Evolutionary conservation across 2,113 vertebrate species (phyloP).

Genomic region (Tachysurus vachellii): DNA sequence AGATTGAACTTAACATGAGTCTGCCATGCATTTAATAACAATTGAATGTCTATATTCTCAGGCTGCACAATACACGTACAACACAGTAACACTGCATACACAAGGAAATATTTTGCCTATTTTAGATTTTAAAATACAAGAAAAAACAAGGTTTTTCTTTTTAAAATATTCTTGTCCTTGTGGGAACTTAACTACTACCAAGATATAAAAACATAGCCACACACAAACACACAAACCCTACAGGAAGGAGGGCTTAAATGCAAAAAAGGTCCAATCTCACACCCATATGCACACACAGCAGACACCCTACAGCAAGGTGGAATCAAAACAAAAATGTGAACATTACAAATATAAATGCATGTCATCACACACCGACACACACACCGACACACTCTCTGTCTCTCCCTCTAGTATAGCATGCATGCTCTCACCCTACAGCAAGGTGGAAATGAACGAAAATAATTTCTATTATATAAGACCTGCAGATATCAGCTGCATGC

Average conservation of each 20-base stretch:
- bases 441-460: constrained; percentile 48
- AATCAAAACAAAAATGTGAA: constrained; percentile 34
- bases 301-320: constrained; percentile 44
- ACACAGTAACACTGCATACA: background rate
- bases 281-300: constrained; percentile 33
- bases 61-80: background rate
- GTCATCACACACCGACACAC: background rate
- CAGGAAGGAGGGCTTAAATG: constrained; percentile 40
- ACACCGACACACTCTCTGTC: background rate
- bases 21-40: background rate
- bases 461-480: constrained; percentile 57
- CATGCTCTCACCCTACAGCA: constrained; percentile 35
- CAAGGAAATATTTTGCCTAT: background rate
- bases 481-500: constrained; percentile 51
- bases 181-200: background rate
- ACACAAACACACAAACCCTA: constrained; percentile 14
- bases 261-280: constrained; percentile 10
- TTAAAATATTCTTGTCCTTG: background rate
- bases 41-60: background rate
- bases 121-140: background rate
- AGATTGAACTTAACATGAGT: background rate
- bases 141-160: background rate
- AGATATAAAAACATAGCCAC: background rate
- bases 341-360: constrained; percentile 10
- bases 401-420: background rate